Evolutionary conservation across 2,888 invertebrate species (phyloP), one percentile per base, ranked within the genome.

Genomic region (Tachina lurida): DNA sequence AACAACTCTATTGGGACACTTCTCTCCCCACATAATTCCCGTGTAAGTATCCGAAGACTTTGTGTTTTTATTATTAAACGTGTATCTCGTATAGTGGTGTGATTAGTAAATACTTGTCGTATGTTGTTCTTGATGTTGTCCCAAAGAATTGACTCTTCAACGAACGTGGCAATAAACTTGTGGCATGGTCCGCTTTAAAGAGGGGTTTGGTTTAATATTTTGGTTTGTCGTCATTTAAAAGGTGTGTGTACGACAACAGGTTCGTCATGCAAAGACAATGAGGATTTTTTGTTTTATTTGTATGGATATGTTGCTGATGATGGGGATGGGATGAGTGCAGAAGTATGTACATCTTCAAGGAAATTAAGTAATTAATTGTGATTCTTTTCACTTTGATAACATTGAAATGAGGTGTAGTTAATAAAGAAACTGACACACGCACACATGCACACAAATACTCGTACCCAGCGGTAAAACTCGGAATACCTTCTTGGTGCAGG

Each of bases 361-460:
- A 82, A 87, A 87, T 87, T 87, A 87, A 87, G 87, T 87, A 87
- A 87, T 87, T 87, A 87, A 87, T 87, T 87, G 87, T 80, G 84
- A 86, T 73, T 86, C 76, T 86, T 86, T 84, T 68, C 71, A 82
- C 78, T 81, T 81, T 87, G 84, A 78, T 75, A 79, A 76, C 71
- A 76, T 74, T 65, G 45, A 77, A 80, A 77, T 67, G 67, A 76
- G 80, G 79, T 79, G 84, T 79, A 79, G 75, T 71, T 73, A 68
- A 67, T 54, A 67, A 58, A 58, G 54, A 54, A 56, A 49, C 70
- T 31, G 13, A 47, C n/a, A 43, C 3, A 80, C 17, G 49, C 7
- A 62, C 41, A 54, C 17, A 45, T 17, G 12, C 13, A 62, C 1
- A 45, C 1, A 70, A 13, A 13, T 8, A 45, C 43, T 3, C 17